phyloP scores from a whole-genome alignment of 2,797 vertebrate genomes.

The Tauraco hartlaubi region DNA sequence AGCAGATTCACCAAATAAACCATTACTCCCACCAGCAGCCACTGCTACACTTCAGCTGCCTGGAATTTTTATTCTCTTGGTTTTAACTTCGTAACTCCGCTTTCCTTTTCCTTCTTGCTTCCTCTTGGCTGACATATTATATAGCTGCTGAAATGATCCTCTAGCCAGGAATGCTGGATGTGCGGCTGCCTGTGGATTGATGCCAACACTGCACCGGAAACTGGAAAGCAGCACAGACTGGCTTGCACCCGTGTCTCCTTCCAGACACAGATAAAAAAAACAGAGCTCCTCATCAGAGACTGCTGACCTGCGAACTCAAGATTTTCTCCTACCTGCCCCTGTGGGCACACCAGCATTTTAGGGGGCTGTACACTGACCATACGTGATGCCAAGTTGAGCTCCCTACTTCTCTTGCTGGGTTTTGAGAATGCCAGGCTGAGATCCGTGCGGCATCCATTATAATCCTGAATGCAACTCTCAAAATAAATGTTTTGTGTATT shows the following conservation, averaged over 20 bases:
- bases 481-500: constrained; percentile 32
- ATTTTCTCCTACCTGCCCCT: neutral
- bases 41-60: neutral
- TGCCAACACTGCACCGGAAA: constrained; percentile 63
- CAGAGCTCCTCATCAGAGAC: neutral
- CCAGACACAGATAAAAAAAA: neutral
- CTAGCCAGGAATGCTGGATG: constrained; percentile 70
- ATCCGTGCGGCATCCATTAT: neutral
- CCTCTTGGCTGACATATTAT: constrained; percentile 60
- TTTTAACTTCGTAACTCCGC: constrained; percentile 42
- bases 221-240: constrained; percentile 36
- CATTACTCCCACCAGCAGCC: neutral
- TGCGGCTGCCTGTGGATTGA: constrained; percentile 54
- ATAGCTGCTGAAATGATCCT: constrained; percentile 62
- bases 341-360: neutral
- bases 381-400: neutral
- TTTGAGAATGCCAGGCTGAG: neutral
- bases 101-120: constrained; percentile 67
- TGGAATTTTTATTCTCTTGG: constrained; percentile 62
- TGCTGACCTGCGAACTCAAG: neutral
- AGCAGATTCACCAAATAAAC: neutral
- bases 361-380: neutral
- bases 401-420: neutral
- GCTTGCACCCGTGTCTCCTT: constrained; percentile 10
- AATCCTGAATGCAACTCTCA: neutral